Conservation (phyloP, 2,888 invertebrate species). For the Priocnemis perturbator region DNA sequence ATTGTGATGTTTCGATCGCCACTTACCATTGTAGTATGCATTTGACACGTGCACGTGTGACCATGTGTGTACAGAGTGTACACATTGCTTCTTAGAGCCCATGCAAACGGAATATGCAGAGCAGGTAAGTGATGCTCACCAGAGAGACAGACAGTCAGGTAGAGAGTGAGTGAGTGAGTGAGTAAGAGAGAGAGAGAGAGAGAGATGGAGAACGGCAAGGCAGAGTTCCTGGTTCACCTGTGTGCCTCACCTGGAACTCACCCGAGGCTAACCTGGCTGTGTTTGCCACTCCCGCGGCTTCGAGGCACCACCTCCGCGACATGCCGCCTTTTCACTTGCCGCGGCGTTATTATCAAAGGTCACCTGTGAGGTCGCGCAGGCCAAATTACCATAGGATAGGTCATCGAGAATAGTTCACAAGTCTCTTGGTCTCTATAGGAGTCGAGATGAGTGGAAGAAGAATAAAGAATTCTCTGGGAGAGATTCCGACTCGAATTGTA, state of each 20-base stretch:
- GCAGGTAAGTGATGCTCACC: slow-evolving; percentile 14
- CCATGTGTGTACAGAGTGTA: too few relatives aligned
- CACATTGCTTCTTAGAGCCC: too few relatives aligned
- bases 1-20: too few relatives aligned
- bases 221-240: slow-evolving; percentile 72
- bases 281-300: slow-evolving; percentile 66
- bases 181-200: slow-evolving; percentile 45
- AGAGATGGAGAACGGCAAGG: slow-evolving; percentile 49
- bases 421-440: not conserved
- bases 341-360: slow-evolving; percentile 72
- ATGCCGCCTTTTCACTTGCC: slow-evolving; percentile 68
- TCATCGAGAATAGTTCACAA: slow-evolving; percentile 48
- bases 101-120: too few relatives aligned
- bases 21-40: too few relatives aligned
- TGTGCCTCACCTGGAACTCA: slow-evolving; percentile 57
- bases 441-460: slow-evolving; percentile 9
- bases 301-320: slow-evolving; percentile 67
- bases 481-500: too few relatives aligned
- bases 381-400: slow-evolving; percentile 66
- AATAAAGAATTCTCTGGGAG: not conserved
- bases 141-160: slow-evolving; percentile 31
- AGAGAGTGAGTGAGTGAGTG: slow-evolving; percentile 37
- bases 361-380: slow-evolving; percentile 66
- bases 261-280: slow-evolving; percentile 61
- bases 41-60: too few relatives aligned